These are phyloP conservation scores for Tortrix viridana DNA, from an alignment of 2,888 invertebrate species.

Conservation along the genomic window DNA sequence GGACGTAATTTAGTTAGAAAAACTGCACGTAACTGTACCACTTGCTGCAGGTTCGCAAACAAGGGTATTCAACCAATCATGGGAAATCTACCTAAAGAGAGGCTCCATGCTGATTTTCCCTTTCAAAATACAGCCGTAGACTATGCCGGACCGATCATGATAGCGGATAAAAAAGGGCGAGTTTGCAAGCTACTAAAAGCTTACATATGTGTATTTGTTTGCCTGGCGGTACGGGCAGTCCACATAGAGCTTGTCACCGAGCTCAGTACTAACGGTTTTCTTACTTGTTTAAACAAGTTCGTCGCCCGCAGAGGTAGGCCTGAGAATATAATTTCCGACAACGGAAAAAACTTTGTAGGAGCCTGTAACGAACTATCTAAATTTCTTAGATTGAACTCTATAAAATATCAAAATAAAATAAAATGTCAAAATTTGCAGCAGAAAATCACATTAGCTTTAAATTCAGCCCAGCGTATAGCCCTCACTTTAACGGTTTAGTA, in stretches of 20 bases:
- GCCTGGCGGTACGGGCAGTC: neutral
- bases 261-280: neutral
- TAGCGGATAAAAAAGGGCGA: neutral
- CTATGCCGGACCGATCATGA: neutral
- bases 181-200: neutral
- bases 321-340: neutral
- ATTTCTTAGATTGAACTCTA: neutral
- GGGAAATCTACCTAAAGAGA: neutral
- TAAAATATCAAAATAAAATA: no score
- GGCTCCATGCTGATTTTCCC: neutral
- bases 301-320: neutral
- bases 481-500: neutral
- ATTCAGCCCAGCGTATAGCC: neutral
- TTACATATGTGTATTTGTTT: neutral
- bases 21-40: no score
- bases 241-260: slow-evolving; percentile 1
- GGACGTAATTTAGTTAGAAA: no score
- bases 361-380: neutral
- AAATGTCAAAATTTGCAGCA: no score
- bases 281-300: neutral
- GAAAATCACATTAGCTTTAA: no score
- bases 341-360: slow-evolving; percentile 1
- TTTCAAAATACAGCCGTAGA: neutral
- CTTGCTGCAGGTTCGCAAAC: neutral
- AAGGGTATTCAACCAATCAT: neutral